Base-by-base conservation (phyloP, 2,113 vertebrate species). In the Sprattus sprattus region DNA sequence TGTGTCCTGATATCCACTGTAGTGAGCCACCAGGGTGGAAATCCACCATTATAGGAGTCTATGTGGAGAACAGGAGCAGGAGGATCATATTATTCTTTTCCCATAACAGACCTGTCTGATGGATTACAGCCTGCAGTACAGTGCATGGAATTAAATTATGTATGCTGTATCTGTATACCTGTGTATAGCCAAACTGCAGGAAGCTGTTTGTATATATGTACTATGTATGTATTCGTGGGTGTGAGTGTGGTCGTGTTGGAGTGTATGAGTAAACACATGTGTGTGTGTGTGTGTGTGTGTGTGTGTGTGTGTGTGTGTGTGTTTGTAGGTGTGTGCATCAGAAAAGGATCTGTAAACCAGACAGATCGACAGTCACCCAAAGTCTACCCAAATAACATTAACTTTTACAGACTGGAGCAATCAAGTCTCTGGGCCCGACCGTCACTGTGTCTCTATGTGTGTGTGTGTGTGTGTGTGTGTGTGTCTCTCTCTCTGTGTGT, bases 1-100 rank as follows among this genome's bases (percentile, higher is more conserved):
- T 85, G 71, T 71, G 67, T 80, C 80, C 47, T 45, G 83, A 45
- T 52, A 81, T 45, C 28, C 46, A 54, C 7, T 52, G 25, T 39
- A 50, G 82, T 49, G 28, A 54, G 85, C 83, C 82, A 88, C 52
- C n/a, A 49, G 82, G 82, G 50, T 46, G 44, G 81, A 57, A 6
- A 32, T 13, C 15, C 45, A 83, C 50, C 71, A 78, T 78, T 78
- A 78, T 28, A 75, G 67, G 39, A 2, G 67, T 3, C 4, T 32
- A 32, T 5, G 28, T 39, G 32, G 3, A 78, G 15, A 39, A 32
- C 25, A 11, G 15, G 71, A 78, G 25, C 28, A 32, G 2, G 28
- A 16, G 71, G 71, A 78, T 78, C 71, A 78, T 39, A 5, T 11
- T 78, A 16, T 11, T 78, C 32, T 39, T 78, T 78, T 78, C 13